Percentiles rank a stretch among this genome's conserved stretches.
Conservation (phyloP, 2,888 invertebrate species). For the Opisthograptis luteolata region DNA sequence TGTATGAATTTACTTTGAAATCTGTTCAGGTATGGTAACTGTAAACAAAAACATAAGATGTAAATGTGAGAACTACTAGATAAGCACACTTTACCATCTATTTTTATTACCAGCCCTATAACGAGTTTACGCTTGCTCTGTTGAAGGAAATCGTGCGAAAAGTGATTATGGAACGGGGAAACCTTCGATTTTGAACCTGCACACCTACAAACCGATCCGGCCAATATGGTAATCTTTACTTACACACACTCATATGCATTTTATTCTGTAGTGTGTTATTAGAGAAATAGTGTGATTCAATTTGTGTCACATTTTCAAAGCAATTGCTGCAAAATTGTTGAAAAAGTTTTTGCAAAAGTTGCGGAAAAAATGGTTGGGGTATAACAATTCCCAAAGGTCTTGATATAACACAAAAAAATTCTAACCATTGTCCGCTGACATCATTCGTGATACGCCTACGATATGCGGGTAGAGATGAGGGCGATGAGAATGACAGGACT, state of each 20-base stretch:
- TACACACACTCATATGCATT: neutral
- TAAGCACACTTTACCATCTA: neutral
- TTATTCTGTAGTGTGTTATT: neutral
- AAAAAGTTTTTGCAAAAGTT: too few species aligned
- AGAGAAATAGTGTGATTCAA: neutral
- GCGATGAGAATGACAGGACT: too few species aligned
- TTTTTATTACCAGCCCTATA: constrained; percentile 49
- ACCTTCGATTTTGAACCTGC: constrained; percentile 67
- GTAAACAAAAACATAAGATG: neutral
- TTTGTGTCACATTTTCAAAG: too few species aligned
- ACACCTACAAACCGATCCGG: neutral
- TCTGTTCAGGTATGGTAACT: neutral
- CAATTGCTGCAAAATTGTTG: too few species aligned
- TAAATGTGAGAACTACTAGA: neutral
- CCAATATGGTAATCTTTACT: neutral
- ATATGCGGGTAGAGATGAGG: too few species aligned
- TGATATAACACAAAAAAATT: too few species aligned
- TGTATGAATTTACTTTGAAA: neutral
- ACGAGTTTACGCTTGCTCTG: constrained; percentile 62
- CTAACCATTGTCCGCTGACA: too few species aligned
- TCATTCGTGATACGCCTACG: too few species aligned
- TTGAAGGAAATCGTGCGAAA: constrained; percentile 72
- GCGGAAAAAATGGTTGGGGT: too few species aligned
- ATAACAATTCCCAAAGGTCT: too few species aligned
- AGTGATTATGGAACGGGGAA: constrained; percentile 76